A percentile compares a stretch with the other conserved stretches of the same genome.
phyloP scores from a whole-genome alignment of 2,113 vertebrate genomes.

The Fulmarus glacialis region DNA sequence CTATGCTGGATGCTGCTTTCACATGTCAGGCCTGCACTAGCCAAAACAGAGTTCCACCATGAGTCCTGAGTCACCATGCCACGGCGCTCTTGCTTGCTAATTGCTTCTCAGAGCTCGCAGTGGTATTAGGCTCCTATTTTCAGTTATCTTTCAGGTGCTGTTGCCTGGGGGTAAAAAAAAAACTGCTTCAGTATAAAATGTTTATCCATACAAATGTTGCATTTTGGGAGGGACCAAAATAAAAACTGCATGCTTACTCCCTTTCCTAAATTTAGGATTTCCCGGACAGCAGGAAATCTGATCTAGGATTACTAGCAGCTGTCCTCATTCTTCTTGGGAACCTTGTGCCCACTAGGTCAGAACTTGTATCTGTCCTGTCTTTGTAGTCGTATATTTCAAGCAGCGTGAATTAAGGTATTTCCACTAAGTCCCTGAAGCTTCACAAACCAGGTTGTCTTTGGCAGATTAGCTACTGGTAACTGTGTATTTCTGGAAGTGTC shows the following conservation, averaged over 20 bases:
- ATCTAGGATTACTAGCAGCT: background rate
- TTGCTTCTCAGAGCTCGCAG: background rate
- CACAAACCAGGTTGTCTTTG: background rate
- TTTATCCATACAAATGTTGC: background rate
- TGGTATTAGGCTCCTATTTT: background rate
- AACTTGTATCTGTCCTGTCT: background rate
- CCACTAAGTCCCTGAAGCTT: background rate
- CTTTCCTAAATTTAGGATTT: background rate
- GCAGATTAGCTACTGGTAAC: background rate
- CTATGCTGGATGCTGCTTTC: background rate
- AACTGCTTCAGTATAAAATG: background rate
- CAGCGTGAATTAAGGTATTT: background rate
- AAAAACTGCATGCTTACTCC: background rate
- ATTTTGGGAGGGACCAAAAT: background rate
- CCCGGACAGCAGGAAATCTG: fast-evolving
- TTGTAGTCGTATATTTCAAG: background rate
- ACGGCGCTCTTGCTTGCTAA: background rate
- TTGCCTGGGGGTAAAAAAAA: background rate
- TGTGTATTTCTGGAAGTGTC: background rate
- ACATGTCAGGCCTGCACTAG: background rate
- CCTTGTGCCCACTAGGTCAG: background rate
- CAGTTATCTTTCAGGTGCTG: background rate
- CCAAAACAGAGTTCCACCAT: fast-evolving
- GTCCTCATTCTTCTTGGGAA: background rate
- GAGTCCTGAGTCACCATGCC: background rate